These are phyloP conservation scores for Cryptophagus acutangulus DNA, from an alignment of 2,888 invertebrate genomes.

Conservation along the genomic window DNA sequence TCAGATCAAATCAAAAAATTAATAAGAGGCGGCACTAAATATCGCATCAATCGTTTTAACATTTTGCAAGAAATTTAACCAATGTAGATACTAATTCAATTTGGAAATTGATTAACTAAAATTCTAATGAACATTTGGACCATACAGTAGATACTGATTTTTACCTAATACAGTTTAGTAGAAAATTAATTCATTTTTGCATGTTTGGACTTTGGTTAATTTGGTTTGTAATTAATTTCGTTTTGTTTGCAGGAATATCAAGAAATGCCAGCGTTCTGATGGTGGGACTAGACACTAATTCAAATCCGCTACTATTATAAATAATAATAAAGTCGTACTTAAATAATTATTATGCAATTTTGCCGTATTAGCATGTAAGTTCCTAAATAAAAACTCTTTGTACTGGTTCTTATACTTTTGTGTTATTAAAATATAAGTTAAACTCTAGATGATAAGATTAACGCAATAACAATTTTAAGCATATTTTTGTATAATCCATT, in stretches of 20 bases:
- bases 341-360: conserved; percentile 11
- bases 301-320: conserved; percentile 11
- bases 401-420: conserved; percentile 6
- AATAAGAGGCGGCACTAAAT: too few species aligned
- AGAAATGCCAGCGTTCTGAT: conserved; percentile 39
- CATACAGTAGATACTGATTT: too few species aligned
- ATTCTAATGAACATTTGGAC: too few species aligned
- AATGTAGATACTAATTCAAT: too few species aligned
- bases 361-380: conserved; percentile 34
- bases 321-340: not conserved
- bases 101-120: too few species aligned
- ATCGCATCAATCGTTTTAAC: too few species aligned
- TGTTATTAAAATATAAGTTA: not conserved
- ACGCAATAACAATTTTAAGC: conserved; percentile 9
- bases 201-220: not conserved
- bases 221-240: conserved; percentile 24
- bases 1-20: conserved; percentile 12
- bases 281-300: conserved; percentile 23
- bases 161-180: too few species aligned
- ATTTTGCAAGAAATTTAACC: too few species aligned
- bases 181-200: not conserved
- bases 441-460: conserved; percentile 3
- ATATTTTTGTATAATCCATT: too few species aligned
- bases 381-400: conserved; percentile 29
- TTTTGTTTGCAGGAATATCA: conserved; percentile 43